These are phyloP conservation scores for Ctenopoma multispine DNA, from an alignment of 2,797 vertebrate genomes.

Conservation along the genomic window DNA sequence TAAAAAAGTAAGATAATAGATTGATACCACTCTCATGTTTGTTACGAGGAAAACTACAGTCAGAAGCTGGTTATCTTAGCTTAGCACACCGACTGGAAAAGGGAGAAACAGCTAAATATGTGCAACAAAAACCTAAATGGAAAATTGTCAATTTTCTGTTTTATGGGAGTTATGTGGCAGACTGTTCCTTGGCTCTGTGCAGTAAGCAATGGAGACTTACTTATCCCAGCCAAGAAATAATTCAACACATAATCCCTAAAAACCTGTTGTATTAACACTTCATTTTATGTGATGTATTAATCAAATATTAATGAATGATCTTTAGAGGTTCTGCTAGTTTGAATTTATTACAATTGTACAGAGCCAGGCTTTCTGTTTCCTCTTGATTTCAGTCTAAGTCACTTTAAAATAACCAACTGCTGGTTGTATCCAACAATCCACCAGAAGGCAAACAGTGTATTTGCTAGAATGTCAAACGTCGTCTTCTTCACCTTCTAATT, in stretches of 20 bases:
- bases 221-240: background rate
- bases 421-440: background rate
- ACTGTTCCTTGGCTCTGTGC: too few relatives aligned
- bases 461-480: conserved; percentile 2
- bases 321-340: background rate
- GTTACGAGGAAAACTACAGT: too few relatives aligned
- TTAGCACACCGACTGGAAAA: too few relatives aligned
- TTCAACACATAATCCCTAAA: background rate
- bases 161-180: too few relatives aligned
- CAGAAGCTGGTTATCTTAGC: too few relatives aligned
- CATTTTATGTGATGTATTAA: background rate
- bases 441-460: background rate
- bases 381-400: background rate
- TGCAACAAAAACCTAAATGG: too few relatives aligned
- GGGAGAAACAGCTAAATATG: too few relatives aligned
- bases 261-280: background rate
- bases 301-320: background rate
- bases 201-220: background rate
- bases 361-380: background rate
- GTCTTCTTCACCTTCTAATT: background rate
- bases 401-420: background rate
- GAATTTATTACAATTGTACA: background rate
- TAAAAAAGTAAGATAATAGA: too few relatives aligned
- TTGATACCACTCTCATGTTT: too few relatives aligned
- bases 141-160: too few relatives aligned